Base-by-base conservation (phyloP, 2,888 invertebrate genomes). In the Lumbricus terrestris region DNA sequence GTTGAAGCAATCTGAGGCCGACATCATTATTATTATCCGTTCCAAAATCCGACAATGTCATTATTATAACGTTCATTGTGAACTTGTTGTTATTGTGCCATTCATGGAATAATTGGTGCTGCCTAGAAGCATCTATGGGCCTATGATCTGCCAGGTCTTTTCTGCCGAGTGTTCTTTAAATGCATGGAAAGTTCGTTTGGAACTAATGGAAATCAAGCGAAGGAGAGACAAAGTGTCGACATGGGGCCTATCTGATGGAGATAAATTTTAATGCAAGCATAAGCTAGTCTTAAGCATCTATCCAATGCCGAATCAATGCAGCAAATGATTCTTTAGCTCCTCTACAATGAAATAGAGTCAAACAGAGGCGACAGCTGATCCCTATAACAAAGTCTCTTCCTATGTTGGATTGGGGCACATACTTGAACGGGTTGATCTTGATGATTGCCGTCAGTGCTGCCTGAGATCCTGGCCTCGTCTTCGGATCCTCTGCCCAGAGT, bases 401-500 rank as follows among this genome's bases (percentile, higher is more conserved):
- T n/a, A n/a, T n/a, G 38, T 35, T 29, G 29, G 40, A 23, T 90
- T 2, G 16, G 47, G 11, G 11, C 0, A 88, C 92, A 54, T 90
- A 91, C 92, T 92, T 92, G 92, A 93, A 93, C 0, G 94, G 94
- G 91, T 93, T 94, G 69, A 93, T 92, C 88, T 92, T 92, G 83
- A 92, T 93, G 34, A 94, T 91, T 29, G 92, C 92, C 85, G 93
- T 92, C 5, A 93, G 91, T 0, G 93, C 92, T n/a, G 91, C 90
- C 90, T 92, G 93, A 15, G 92, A 90, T 1, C 92, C 90, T 2
- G 94, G 94, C 88, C 94, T 92, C 13, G 90, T 89, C 16, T 92
- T 91, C 1, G 93, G 93, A 35, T 94, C 93, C 90, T 94, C 94
- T 0, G 92, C 92, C 93, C 94, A 93, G 85, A 94, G 93, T 6